Conservation (phyloP, 2,113 vertebrate species). For the Uria aalge region DNA sequence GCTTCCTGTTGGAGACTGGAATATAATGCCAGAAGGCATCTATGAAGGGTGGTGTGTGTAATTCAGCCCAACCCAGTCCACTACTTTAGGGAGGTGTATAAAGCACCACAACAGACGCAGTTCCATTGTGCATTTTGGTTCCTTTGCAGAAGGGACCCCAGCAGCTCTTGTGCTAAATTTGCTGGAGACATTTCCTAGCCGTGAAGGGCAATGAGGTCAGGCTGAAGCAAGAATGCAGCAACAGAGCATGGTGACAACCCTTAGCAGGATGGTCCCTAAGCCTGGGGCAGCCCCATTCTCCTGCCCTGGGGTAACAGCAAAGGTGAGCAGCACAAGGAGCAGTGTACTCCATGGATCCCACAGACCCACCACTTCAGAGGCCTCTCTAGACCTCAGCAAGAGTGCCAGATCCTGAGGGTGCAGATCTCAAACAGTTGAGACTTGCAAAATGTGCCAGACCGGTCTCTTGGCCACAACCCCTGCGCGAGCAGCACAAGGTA, state of each 20-base stretch:
- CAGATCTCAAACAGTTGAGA: background rate
- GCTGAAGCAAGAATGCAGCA: background rate
- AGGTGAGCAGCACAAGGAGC: rapidly evolving
- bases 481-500: background rate
- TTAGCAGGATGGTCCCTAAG: background rate
- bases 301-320: background rate
- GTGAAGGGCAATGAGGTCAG: background rate
- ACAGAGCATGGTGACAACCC: background rate
- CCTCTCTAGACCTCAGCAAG: background rate
- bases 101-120: background rate
- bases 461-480: background rate
- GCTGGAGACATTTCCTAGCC: background rate
- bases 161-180: background rate
- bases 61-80: background rate
- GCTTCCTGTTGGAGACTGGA: background rate
- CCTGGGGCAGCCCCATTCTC: background rate
- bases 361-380: background rate
- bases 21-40: background rate
- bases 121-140: background rate
- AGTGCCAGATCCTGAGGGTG: background rate
- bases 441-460: background rate
- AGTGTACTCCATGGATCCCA: background rate
- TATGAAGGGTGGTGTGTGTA: background rate
- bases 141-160: background rate
- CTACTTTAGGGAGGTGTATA: background rate